A percentile compares a stretch with the other conserved stretches of the same genome.
Conservation (phyloP, 2,113 vertebrate genomes). For the Strix uralensis region DNA sequence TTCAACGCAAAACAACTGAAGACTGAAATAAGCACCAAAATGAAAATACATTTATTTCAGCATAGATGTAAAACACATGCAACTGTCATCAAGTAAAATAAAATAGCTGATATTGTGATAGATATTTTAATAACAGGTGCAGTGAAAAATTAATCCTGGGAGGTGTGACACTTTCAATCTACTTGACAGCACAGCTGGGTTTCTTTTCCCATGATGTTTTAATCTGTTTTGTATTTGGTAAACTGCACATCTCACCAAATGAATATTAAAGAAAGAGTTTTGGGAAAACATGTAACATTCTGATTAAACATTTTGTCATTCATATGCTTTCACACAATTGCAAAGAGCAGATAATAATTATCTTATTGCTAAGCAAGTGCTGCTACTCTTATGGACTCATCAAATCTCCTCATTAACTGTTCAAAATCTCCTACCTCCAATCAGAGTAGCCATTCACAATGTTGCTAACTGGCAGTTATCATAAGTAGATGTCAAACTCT, state of each 20-base stretch:
- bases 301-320: conserved; percentile 14
- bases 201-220: background rate
- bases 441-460: background rate
- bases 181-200: background rate
- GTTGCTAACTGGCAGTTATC: background rate
- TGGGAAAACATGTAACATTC: background rate
- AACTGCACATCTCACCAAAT: background rate
- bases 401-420: background rate
- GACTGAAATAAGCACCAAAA: background rate
- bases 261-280: background rate
- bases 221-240: conserved; percentile 1
- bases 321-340: background rate
- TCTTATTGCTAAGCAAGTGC: background rate
- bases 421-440: background rate
- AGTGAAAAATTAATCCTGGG: conserved; percentile 2
- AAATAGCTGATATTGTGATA: background rate
- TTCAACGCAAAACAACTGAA: background rate
- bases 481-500: background rate
- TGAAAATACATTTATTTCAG: background rate
- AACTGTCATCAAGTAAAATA: background rate
- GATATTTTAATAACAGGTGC: conserved; percentile 32
- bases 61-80: background rate
- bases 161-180: background rate
- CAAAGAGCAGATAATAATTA: background rate
- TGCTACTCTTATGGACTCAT: background rate